Conservation (phyloP, 2,888 invertebrate genomes). For the Colostygia pectinataria region DNA sequence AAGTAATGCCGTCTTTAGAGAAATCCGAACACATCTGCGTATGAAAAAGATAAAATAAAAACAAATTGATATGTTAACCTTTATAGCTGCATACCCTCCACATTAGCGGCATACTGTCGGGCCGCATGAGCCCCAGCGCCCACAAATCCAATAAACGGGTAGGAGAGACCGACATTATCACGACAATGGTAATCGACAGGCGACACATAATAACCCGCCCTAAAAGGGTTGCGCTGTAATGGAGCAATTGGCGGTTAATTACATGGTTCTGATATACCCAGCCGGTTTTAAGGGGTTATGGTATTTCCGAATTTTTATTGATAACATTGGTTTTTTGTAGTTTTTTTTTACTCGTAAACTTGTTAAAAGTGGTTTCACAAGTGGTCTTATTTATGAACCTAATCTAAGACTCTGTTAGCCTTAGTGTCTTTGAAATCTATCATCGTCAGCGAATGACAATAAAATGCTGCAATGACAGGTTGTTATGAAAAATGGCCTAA, state of each 20-base stretch:
- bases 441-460: background rate
- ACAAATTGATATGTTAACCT: conserved; percentile 2
- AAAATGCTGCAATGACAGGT: too few relatives aligned
- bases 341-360: background rate
- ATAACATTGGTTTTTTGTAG: too few relatives aligned
- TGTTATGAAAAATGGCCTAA: too few relatives aligned
- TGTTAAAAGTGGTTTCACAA: too few relatives aligned
- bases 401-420: too few relatives aligned
- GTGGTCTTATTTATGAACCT: too few relatives aligned
- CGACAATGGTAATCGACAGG: conserved; percentile 57
- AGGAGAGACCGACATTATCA: conserved; percentile 42
- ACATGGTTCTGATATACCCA: conserved; percentile 33
- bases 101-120: conserved; percentile 15
- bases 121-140: conserved; percentile 1
- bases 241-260: conserved; percentile 66
- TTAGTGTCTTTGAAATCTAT: too few relatives aligned
- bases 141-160: conserved; percentile 38
- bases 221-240: conserved; percentile 59
- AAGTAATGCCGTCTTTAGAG: too few relatives aligned
- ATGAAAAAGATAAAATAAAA: conserved; percentile 8
- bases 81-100: background rate
- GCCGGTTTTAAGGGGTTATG: conserved; percentile 9
- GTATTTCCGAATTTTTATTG: conserved; percentile 9
- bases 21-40: background rate
- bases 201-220: conserved; percentile 57